Percentiles rank a stretch among this genome's conserved stretches.
Conservation (phyloP, 2,888 invertebrate genomes). For the Philaethria dido region DNA sequence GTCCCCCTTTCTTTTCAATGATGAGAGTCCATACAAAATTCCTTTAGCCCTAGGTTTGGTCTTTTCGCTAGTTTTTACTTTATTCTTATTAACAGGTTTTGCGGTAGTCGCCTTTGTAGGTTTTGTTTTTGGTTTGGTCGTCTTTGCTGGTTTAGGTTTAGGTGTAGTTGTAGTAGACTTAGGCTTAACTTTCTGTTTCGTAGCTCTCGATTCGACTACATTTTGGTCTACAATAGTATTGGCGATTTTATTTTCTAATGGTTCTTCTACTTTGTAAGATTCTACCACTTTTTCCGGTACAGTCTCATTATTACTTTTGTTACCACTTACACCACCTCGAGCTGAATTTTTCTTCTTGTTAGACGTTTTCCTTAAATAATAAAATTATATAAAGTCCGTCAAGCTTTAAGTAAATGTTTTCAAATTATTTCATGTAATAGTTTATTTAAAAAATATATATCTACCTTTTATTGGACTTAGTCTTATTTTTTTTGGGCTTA, state of each 20-base stretch:
- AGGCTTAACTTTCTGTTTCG: conserved; percentile 70
- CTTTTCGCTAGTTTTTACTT: conserved; percentile 71
- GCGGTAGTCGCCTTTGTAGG: conserved; percentile 66
- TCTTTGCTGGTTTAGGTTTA: conserved; percentile 59
- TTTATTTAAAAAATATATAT: no score
- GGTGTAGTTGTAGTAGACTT: conserved; percentile 61
- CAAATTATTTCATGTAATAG: no score
- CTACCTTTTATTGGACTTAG: conserved; percentile 69
- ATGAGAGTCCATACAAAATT: conserved; percentile 91
- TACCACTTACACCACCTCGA: conserved; percentile 58
- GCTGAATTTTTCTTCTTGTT: conserved; percentile 72
- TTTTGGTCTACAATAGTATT: conserved; percentile 45
- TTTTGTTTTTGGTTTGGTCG: conserved; percentile 63
- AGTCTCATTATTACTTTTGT: conserved; percentile 51
- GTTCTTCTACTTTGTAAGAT: conserved; percentile 55
- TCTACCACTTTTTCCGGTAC: conserved; percentile 53
- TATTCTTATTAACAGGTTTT: conserved; percentile 67
- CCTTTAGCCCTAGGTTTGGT: conserved; percentile 88
- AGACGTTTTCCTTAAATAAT: conserved; percentile 63
- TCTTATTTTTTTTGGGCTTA: conserved; percentile 78
- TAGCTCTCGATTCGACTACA: conserved; percentile 60
- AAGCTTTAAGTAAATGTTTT: background rate
- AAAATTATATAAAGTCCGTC: no score
- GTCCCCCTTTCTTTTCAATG: conserved; percentile 90
- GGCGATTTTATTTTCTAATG: conserved; percentile 53